These are phyloP conservation scores for Agriopis aurantiaria DNA, from an alignment of 2,888 invertebrate species.

Conservation along the genomic window DNA sequence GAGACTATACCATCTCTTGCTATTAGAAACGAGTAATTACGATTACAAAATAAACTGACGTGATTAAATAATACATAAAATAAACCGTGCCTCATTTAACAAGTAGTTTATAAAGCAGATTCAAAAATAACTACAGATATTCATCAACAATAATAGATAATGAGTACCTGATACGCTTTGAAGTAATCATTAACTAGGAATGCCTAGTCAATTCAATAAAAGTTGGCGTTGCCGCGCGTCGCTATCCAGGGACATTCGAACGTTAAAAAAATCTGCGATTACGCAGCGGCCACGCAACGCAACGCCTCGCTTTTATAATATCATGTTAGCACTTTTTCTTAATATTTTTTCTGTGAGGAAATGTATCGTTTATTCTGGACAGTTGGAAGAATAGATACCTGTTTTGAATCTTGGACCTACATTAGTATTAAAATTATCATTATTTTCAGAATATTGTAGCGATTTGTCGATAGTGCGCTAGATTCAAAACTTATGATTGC, in stretches of 20 bases:
- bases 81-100: neutral
- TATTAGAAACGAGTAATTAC: conserved; percentile 5
- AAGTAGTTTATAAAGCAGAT: neutral
- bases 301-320: neutral
- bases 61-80: neutral
- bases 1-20: neutral
- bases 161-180: no score
- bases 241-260: no score
- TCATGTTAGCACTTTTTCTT: neutral
- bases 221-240: no score
- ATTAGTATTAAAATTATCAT: neutral
- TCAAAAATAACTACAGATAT: neutral
- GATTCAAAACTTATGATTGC: neutral
- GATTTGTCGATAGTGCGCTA: neutral
- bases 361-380: neutral
- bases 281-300: neutral
- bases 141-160: no score
- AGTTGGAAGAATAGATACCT: neutral
- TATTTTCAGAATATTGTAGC: neutral
- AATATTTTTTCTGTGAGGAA: no score
- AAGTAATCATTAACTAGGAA: no score
- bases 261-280: no score
- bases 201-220: no score
- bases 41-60: neutral
- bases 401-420: neutral